phyloP scores from a whole-genome alignment of 2,797 vertebrate species.

The Triplophysa bombifrons region DNA sequence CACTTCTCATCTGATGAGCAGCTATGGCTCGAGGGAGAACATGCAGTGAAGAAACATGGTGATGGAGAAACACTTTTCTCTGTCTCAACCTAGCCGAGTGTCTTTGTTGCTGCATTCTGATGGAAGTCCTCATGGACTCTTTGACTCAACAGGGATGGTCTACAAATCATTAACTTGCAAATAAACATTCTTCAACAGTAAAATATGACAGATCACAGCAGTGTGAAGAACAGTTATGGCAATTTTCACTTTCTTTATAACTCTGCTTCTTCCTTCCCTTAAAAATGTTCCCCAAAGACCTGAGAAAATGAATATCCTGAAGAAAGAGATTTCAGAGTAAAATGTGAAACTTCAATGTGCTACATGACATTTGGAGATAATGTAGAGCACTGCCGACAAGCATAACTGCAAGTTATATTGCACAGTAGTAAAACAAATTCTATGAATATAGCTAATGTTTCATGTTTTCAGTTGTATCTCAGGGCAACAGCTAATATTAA shows the following conservation, averaged over 20 bases:
- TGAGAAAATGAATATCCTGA: background rate
- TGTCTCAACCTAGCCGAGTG: background rate
- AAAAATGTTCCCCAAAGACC: background rate
- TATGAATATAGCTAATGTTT: background rate
- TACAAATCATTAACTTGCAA: conserved; percentile 47
- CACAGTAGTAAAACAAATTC: background rate
- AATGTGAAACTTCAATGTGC: background rate
- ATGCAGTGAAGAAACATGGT: background rate
- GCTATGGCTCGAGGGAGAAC: conserved; percentile 4
- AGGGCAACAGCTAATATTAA: background rate
- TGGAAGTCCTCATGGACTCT: conserved; percentile 11
- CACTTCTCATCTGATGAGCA: conserved; percentile 27
- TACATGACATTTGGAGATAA: background rate
- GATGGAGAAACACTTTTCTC: background rate
- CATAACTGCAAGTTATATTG: background rate
- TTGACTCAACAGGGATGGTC: conserved; percentile 11
- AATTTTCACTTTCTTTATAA: background rate
- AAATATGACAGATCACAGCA: background rate
- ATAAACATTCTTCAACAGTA: conserved; percentile 26
- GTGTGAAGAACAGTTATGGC: background rate
- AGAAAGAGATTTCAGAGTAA: background rate
- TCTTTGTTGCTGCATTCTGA: conserved; percentile 13
- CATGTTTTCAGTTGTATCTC: background rate
- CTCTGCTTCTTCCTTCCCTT: background rate
- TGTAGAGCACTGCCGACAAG: background rate